These are phyloP conservation scores for Crocodylus rhombifer DNA, from an alignment of 2,797 vertebrate genomes.

Conservation along the genomic window DNA sequence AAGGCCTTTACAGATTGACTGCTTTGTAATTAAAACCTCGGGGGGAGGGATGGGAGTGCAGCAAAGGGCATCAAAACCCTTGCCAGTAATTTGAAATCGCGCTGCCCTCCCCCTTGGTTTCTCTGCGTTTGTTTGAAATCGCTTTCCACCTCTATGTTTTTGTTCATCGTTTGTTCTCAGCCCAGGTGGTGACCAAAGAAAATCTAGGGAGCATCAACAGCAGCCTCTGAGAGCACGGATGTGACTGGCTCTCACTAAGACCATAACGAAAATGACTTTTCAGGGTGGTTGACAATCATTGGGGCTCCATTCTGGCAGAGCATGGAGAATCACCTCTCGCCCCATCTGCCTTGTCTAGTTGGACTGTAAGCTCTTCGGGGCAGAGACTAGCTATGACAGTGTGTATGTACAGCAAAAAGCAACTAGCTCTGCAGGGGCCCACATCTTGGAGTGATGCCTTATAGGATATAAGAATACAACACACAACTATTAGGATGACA, in stretches of 20 bases:
- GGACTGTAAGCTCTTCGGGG: background rate
- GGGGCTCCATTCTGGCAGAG: background rate
- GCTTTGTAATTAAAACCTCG: slow-evolving; percentile 54
- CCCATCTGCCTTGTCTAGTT: background rate
- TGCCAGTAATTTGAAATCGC: rapidly evolving
- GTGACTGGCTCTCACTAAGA: background rate
- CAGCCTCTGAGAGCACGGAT: background rate
- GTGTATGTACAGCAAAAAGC: background rate
- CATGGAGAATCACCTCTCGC: background rate
- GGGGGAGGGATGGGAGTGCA: rapidly evolving
- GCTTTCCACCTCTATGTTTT: background rate
- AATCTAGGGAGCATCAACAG: background rate
- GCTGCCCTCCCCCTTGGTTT: background rate
- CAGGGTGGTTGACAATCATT: background rate
- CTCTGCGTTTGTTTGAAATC: background rate
- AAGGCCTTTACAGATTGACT: slow-evolving; percentile 68
- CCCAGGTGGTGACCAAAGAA: background rate
- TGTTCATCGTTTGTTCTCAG: background rate
- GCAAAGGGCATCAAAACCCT: background rate
- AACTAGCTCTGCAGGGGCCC: background rate
- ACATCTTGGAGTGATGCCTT: background rate
- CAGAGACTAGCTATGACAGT: background rate
- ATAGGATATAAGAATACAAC: background rate
- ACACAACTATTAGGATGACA: background rate
- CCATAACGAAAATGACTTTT: background rate